phyloP scores from a whole-genome alignment of 2,797 vertebrate genomes.

The Centroberyx gerrardi region DNA sequence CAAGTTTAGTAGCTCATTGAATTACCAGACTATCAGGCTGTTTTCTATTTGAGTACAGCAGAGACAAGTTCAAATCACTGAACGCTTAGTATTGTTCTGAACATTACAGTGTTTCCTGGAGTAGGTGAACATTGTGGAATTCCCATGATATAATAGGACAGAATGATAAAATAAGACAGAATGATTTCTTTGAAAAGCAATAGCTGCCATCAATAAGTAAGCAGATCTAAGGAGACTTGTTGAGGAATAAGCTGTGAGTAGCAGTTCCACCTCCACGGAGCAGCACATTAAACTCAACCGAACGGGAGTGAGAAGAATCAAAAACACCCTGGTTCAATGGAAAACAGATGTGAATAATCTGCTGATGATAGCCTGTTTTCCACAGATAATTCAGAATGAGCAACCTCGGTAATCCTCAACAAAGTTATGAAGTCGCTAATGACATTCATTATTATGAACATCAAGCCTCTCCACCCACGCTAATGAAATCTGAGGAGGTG shows the following conservation, averaged over 20 bases:
- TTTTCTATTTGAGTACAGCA: background rate
- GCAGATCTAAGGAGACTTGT: constrained; percentile 25
- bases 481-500: constrained; percentile 62
- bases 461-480: constrained; percentile 48
- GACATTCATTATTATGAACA: constrained; percentile 34
- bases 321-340: constrained; percentile 29
- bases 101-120: background rate
- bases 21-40: background rate
- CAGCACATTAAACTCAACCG: constrained; percentile 54
- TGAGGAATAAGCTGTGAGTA: constrained; percentile 24
- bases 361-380: constrained; percentile 38
- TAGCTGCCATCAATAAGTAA: constrained; percentile 10
- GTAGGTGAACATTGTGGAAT: background rate
- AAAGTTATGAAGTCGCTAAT: constrained; percentile 30
- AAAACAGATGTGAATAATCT: constrained; percentile 55
- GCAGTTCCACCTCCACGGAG: constrained; percentile 47
- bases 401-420: constrained; percentile 42
- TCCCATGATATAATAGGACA: background rate
- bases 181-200: background rate
- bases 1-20: background rate
- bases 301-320: constrained; percentile 60
- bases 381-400: constrained; percentile 40
- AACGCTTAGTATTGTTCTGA: constrained; percentile 1
- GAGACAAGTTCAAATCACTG: background rate
- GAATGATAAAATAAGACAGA: background rate